Conservation (phyloP, 35 echinoderm and acorn worm genomes). For the Nesometra sesokonis region DNA sequence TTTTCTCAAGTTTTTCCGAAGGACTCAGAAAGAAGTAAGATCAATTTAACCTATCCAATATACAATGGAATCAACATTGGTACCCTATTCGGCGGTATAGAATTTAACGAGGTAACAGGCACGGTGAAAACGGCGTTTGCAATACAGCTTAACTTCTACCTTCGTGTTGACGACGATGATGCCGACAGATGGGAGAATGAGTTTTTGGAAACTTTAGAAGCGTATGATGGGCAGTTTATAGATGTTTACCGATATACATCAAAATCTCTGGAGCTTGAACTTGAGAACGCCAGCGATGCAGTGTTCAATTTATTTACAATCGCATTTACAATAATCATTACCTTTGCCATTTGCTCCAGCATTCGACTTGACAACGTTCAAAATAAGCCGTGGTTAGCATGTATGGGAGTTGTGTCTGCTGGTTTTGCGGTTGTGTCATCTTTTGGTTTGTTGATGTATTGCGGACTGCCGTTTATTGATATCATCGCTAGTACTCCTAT, state of each 20-base stretch:
- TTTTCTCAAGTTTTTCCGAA: background rate
- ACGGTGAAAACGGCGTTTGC: background rate
- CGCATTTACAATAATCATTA: background rate
- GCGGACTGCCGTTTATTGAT: slow-evolving; percentile 17
- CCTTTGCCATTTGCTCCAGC: slow-evolving; percentile 17
- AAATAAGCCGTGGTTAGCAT: slow-evolving; percentile 32
- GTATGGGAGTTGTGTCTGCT: slow-evolving; percentile 16
- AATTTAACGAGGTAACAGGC: background rate
- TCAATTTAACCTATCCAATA: background rate
- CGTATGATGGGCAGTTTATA: background rate
- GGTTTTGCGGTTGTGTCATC: slow-evolving; percentile 21
- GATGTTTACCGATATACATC: slow-evolving; percentile 1
- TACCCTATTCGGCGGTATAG: background rate
- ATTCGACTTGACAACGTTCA: slow-evolving; percentile 24
- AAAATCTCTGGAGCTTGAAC: background rate
- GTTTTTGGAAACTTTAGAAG: slow-evolving; percentile 1
- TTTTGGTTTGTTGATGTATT: slow-evolving; percentile 26
- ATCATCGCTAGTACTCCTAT: slow-evolving; percentile 22
- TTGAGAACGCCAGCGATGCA: background rate
- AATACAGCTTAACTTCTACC: background rate
- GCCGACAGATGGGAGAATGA: background rate
- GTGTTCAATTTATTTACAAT: background rate
- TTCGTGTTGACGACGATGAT: background rate
- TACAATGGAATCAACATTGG: background rate
- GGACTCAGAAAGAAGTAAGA: background rate